These are phyloP conservation scores for Rhabdomys dilectus DNA, from an alignment of 2,113 vertebrate genomes.

Conservation along the genomic window DNA sequence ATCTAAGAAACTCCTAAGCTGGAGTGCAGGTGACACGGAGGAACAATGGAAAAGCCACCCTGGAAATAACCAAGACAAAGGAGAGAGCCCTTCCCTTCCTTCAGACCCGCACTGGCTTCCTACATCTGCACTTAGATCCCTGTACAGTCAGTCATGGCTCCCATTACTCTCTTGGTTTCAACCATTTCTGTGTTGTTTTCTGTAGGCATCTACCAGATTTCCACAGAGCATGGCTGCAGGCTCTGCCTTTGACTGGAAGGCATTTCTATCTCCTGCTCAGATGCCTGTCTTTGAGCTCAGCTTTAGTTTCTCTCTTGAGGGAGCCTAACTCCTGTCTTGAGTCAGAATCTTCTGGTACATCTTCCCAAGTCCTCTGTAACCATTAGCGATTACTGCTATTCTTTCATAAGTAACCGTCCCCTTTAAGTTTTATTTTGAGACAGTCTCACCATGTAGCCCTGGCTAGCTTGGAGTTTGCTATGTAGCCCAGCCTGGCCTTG, in stretches of 20 bases:
- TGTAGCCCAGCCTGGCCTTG: background rate
- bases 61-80: background rate
- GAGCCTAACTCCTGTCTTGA: background rate
- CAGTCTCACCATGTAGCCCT: background rate
- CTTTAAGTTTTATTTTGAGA: background rate
- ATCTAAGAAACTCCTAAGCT: background rate
- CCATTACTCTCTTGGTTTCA: background rate
- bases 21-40: background rate
- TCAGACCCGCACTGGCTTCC: background rate
- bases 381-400: background rate
- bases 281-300: background rate
- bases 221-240: background rate
- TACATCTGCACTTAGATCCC: accelerated
- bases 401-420: background rate
- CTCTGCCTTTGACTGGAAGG: background rate
- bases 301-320: background rate
- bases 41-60: accelerated
- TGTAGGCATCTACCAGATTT: background rate
- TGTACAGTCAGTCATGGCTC: background rate
- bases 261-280: no score
- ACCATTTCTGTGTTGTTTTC: background rate
- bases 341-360: no score
- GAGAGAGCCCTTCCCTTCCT: no score
- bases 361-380: background rate
- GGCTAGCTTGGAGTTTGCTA: background rate